phyloP scores from a whole-genome alignment of 2,888 invertebrate species.

The Agonopterix alstromeriana region DNA sequence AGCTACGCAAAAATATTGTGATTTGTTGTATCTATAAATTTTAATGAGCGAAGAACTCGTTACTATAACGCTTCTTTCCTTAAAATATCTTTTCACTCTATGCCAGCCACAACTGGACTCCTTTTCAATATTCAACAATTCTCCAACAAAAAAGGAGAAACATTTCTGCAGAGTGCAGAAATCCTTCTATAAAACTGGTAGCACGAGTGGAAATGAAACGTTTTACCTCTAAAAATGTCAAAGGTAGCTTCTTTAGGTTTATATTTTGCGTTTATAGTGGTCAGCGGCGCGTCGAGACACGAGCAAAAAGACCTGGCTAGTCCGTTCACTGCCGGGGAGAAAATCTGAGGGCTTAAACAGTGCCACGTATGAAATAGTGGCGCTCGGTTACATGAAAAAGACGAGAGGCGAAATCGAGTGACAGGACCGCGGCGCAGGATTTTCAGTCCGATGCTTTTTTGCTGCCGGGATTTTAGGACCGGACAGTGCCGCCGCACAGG shows the following conservation, averaged over 20 bases:
- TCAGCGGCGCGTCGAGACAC: slow-evolving; percentile 61
- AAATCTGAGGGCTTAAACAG: slow-evolving; percentile 77
- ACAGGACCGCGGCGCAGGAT: slow-evolving; percentile 68
- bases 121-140: slow-evolving; percentile 9
- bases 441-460: slow-evolving; percentile 70
- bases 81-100: background rate
- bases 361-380: slow-evolving; percentile 74
- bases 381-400: slow-evolving; percentile 76
- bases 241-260: slow-evolving; percentile 72
- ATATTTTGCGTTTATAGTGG: slow-evolving; percentile 75
- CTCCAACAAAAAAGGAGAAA: slow-evolving; percentile 21
- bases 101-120: slow-evolving; percentile 4
- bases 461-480: slow-evolving; percentile 57
- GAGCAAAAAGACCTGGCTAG: slow-evolving; percentile 61
- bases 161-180: slow-evolving; percentile 37
- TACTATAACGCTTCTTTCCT: background rate
- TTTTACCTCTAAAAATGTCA: slow-evolving; percentile 70
- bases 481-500: slow-evolving; percentile 44
- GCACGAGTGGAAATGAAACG: slow-evolving; percentile 57
- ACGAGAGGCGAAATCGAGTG: slow-evolving; percentile 74
- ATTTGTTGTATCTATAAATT: too few relatives aligned
- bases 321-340: slow-evolving; percentile 63
- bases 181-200: slow-evolving; percentile 49
- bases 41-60: too few relatives aligned
- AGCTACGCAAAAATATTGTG: too few relatives aligned